Evolutionary conservation across 1,140 invertebrate species (phyloP).

Genomic region (Hyposmocoma kahamanoa): DNA sequence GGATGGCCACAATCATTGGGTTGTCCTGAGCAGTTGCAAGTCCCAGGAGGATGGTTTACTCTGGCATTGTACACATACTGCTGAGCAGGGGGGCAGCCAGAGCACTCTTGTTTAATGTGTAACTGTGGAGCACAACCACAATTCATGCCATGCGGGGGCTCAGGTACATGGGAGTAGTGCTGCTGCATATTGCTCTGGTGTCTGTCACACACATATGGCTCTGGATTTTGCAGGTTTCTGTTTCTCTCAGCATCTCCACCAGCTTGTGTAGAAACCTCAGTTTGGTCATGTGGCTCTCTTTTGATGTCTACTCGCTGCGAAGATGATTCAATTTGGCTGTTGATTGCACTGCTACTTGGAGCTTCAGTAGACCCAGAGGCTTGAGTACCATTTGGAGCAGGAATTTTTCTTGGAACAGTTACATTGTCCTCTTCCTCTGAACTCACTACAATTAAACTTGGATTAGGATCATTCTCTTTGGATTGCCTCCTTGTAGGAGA

Average conservation of each 20-base stretch:
- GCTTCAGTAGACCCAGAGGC: slow-evolving; percentile 15
- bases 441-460: slow-evolving; percentile 62
- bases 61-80: too few species aligned
- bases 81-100: too few species aligned
- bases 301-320: slow-evolving; percentile 37
- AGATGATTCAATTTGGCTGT: slow-evolving; percentile 10
- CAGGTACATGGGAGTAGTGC: too few species aligned
- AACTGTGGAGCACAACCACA: too few species aligned
- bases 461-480: slow-evolving; percentile 42
- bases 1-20: too few species aligned
- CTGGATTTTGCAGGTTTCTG: too few species aligned
- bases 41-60: too few species aligned
- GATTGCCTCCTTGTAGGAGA: slow-evolving; percentile 56
- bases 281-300: slow-evolving; percentile 35
- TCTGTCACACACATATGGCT: too few species aligned
- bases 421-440: slow-evolving; percentile 66
- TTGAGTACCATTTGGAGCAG: slow-evolving; percentile 29
- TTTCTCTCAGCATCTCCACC: slow-evolving; percentile 8
- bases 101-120: too few species aligned
- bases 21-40: too few species aligned
- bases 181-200: too few species aligned
- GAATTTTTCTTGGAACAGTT: slow-evolving; percentile 42
- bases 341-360: slow-evolving; percentile 6
- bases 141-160: too few species aligned
- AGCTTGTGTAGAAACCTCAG: slow-evolving; percentile 15